These are phyloP conservation scores for Tautogolabrus adspersus DNA, from an alignment of 2,113 vertebrate genomes.

Conservation along the genomic window DNA sequence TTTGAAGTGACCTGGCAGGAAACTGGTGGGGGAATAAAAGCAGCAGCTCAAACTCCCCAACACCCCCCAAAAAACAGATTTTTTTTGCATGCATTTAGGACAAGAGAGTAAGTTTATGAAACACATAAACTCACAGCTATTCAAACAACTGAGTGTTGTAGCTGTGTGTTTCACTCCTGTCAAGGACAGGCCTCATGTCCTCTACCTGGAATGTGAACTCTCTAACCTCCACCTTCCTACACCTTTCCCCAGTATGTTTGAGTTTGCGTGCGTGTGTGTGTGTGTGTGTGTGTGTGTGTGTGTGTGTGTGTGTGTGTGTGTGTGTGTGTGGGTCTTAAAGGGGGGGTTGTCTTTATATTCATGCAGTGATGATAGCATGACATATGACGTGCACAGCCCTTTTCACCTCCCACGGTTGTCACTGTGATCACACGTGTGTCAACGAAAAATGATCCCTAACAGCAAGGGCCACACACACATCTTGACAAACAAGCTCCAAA, in stretches of 20 bases:
- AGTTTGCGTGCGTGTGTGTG: background rate
- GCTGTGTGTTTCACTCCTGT: background rate
- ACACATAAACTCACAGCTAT: background rate
- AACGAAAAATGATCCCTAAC: slow-evolving; percentile 30
- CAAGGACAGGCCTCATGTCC: slow-evolving; percentile 36
- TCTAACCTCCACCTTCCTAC: slow-evolving; percentile 9
- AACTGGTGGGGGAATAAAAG: background rate
- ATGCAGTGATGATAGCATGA: slow-evolving; percentile 37
- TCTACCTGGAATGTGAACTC: slow-evolving; percentile 56
- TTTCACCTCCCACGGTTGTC: slow-evolving; percentile 36
- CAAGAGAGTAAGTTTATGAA: background rate
- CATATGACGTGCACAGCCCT: slow-evolving; percentile 8
- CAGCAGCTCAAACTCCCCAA: background rate
- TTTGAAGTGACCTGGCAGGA: background rate
- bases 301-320: background rate
- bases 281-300: slow-evolving; percentile 8
- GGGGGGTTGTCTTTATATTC: slow-evolving; percentile 19
- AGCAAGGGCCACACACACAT: slow-evolving; percentile 24
- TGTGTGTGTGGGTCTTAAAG: background rate
- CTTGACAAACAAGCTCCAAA: slow-evolving; percentile 28
- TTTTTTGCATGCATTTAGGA: background rate
- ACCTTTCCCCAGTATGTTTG: slow-evolving; percentile 20
- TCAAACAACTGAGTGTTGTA: background rate
- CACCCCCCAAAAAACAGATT: background rate
- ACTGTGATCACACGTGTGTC: slow-evolving; percentile 40